These are phyloP conservation scores for Antitype chi DNA, from an alignment of 2,888 invertebrate genomes.

Conservation along the genomic window DNA sequence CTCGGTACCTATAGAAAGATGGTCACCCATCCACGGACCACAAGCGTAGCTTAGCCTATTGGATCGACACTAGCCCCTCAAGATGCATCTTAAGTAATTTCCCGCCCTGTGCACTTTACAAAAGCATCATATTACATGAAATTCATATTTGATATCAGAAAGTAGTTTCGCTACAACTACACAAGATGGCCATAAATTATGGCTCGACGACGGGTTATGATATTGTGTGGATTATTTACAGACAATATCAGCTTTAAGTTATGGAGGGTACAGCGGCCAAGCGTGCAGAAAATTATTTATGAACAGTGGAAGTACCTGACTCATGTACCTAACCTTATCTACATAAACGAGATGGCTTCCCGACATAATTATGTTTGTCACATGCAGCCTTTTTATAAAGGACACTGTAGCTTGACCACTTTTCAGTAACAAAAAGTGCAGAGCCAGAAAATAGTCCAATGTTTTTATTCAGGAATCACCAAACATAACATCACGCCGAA, in stretches of 20 bases:
- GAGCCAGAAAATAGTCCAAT: background rate
- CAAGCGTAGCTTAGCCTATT: no score
- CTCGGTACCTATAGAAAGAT: no score
- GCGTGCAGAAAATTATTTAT: background rate
- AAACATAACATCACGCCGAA: no score
- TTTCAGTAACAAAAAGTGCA: background rate
- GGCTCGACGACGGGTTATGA: background rate
- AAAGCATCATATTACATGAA: background rate
- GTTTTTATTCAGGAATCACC: background rate
- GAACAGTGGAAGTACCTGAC: background rate
- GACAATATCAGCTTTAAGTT: background rate
- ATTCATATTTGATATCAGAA: conserved; percentile 11
- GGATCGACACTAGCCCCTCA: no score
- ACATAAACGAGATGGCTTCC: background rate
- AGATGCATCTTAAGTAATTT: conserved; percentile 1
- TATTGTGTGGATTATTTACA: background rate
- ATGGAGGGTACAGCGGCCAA: background rate
- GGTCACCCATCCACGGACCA: no score
- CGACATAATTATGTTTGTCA: background rate
- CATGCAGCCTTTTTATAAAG: background rate
- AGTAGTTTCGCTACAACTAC: background rate
- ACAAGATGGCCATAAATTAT: background rate
- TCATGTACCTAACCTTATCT: background rate
- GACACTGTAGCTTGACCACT: background rate
- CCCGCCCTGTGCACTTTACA: background rate